Conservation (phyloP, 2,888 invertebrate species). For the Cecidostiba fungosa region DNA sequence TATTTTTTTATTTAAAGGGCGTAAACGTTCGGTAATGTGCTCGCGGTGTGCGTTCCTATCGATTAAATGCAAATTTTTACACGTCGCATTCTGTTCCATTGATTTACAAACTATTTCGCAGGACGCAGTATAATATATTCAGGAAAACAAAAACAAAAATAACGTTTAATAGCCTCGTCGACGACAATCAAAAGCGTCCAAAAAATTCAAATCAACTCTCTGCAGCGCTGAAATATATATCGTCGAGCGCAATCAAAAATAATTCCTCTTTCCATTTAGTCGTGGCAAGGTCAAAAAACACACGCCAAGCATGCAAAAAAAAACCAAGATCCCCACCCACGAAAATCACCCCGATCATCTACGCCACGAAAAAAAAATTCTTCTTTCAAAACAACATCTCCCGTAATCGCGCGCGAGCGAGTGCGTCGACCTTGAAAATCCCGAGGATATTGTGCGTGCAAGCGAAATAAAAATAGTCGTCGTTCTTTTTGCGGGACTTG, state of each 20-base stretch:
- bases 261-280: background rate
- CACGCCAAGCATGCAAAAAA: background rate
- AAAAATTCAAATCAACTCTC: background rate
- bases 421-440: constrained; percentile 63
- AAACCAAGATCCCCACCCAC: background rate
- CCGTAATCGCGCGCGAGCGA: constrained; percentile 45
- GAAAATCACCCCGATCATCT: background rate
- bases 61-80: background rate
- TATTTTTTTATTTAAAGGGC: background rate
- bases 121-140: no score
- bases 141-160: background rate
- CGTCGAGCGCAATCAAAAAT: constrained; percentile 12
- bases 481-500: constrained; percentile 4
- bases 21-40: background rate
- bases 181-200: background rate
- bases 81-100: background rate
- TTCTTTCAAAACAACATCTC: constrained; percentile 7
- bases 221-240: background rate
- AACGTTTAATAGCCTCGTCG: background rate
- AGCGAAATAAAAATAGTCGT: constrained; percentile 52
- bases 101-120: no score
- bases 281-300: constrained; percentile 1
- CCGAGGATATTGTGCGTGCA: background rate
- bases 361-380: background rate
- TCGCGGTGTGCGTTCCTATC: background rate